These are phyloP conservation scores for Phoxinus dragarum DNA, from an alignment of 2,797 vertebrate genomes.

Conservation along the genomic window DNA sequence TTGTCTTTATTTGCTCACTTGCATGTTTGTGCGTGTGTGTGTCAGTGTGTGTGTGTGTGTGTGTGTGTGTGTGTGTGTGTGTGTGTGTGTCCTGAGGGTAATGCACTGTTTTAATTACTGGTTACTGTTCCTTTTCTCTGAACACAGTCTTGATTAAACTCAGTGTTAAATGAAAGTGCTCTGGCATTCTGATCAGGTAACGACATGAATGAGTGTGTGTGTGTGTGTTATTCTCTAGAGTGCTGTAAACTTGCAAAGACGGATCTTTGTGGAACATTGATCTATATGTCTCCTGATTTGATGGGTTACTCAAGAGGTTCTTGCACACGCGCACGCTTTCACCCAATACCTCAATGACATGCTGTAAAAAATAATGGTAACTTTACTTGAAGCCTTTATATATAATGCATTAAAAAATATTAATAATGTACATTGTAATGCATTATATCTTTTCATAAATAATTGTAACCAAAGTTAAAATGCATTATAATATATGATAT, in stretches of 20 bases:
- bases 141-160: conserved; percentile 36
- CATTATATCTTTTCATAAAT: background rate
- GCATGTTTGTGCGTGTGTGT: background rate
- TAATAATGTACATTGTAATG: background rate
- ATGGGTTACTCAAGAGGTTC: background rate
- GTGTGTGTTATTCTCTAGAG: background rate
- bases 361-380: background rate
- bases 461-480: background rate
- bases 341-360: background rate
- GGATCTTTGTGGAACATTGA: background rate
- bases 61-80: background rate
- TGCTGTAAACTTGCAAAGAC: background rate
- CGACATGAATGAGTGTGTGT: background rate
- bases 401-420: background rate
- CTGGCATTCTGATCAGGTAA: background rate
- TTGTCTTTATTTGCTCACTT: background rate
- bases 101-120: background rate
- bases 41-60: no score
- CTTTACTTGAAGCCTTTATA: background rate
- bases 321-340: no score
- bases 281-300: background rate
- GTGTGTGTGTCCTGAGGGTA: background rate
- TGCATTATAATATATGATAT: background rate
- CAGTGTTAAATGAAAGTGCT: conserved; percentile 37
- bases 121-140: conserved; percentile 21